phyloP scores from a whole-genome alignment of 1,140 invertebrate species.

The Delia radicum region DNA sequence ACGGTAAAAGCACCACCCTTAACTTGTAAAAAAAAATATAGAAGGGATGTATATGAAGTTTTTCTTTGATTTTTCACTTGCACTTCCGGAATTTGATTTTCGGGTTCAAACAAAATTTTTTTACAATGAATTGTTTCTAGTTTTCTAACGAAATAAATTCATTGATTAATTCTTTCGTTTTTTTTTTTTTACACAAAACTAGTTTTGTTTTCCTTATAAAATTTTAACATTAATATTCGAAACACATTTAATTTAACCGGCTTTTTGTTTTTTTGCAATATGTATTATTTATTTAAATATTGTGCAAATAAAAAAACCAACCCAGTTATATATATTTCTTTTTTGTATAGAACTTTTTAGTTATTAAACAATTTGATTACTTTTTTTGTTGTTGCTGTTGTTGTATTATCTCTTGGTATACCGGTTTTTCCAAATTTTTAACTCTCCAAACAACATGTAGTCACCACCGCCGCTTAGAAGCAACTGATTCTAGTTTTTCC shows the following conservation, averaged over 20 bases:
- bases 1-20: background rate
- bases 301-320: background rate
- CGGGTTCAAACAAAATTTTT: background rate
- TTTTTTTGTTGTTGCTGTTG: no score
- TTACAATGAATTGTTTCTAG: no score
- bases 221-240: background rate
- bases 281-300: background rate
- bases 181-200: background rate
- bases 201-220: background rate
- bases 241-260: background rate
- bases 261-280: background rate
- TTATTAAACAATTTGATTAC: background rate
- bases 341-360: no score
- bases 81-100: constrained; percentile 10
- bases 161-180: no score
- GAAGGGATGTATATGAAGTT: background rate
- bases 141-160: background rate
- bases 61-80: background rate
- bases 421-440: background rate
- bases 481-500: background rate
- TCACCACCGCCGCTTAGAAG: background rate
- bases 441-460: background rate
- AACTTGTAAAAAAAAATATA: no score
- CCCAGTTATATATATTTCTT: background rate
- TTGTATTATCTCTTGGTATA: background rate